Base-by-base conservation (phyloP, 2,888 invertebrate genomes). In the Amphipoea lucens region DNA sequence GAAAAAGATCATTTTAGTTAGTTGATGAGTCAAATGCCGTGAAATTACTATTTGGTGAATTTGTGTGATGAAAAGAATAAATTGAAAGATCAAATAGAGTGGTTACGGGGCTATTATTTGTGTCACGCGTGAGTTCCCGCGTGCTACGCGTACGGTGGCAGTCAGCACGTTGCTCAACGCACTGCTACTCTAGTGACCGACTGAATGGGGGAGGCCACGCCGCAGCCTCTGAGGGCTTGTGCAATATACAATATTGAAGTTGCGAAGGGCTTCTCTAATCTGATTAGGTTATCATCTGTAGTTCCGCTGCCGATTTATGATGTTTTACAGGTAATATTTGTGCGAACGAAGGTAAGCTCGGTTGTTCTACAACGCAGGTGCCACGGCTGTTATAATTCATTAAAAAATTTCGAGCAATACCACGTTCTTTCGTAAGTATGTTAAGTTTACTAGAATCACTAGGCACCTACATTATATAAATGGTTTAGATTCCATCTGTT, bases 181-280 rank as follows among this genome's bases (percentile, higher is more conserved):
- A 62, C 66, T 84, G 82, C 82, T 89, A 89, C 83, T 78, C 76
- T 76, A 81, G 87, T 86, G 88, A 78, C 83, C 84, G 88, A 87
- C 90, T 92, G 90, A 92, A 93, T 92, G 92, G 90, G 54, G 81
- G 90, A 91, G 91, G 91, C 90, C 91, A 79, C 82, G 81, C 84
- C 85, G 81, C 81, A 85, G 87, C 82, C 89, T 83, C 86, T 76
- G 82, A 78, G 73, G 76, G 75, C 87, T 92, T 92, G 92, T 90
- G 92, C 91, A 92, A 92, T 87, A 92, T 87, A 87, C 88, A 88
- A 88, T 90, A 91, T 92, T 89, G 88, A 90, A 82, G 88, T 92
- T 91, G 92, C 90, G 90, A 90, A 92, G 92, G 91, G 91, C 88
- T 88, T 85, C 78, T 88, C 81, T 86, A 88, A 89, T 89, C 88